Percentiles rank a stretch among this genome's conserved stretches.
phyloP scores from a whole-genome alignment of 2,113 vertebrate genomes.

The Balaeniceps rex region DNA sequence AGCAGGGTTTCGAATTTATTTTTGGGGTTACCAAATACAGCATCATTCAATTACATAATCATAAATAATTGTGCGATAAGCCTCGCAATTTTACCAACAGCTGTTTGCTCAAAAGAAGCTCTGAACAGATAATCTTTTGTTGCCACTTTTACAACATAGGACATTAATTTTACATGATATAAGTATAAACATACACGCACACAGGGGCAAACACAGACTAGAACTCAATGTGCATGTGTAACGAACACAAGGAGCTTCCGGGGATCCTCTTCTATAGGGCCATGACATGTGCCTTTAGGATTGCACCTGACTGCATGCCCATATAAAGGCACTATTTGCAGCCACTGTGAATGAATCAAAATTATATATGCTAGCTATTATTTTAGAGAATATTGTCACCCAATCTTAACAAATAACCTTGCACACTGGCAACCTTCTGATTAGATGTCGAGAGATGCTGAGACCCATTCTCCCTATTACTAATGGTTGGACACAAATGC shows the following conservation, averaged over 20 bases:
- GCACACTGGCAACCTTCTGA: neutral
- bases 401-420: neutral
- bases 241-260: neutral
- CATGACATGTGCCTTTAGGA: neutral
- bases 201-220: accelerated
- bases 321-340: neutral
- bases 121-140: neutral
- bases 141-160: neutral
- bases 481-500: neutral
- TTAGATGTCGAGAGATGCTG: neutral
- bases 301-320: neutral
- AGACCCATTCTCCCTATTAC: neutral
- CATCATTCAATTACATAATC: neutral
- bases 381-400: neutral
- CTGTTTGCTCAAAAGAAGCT: neutral
- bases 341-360: neutral
- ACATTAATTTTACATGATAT: neutral
- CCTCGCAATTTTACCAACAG: neutral
- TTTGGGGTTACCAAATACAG: neutral
- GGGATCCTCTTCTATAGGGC: neutral
- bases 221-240: neutral
- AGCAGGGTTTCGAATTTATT: neutral
- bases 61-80: neutral
- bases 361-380: neutral
- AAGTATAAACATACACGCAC: neutral